These are phyloP conservation scores for Notolepis coatsorum DNA, from an alignment of 2,797 vertebrate species.

Conservation along the genomic window DNA sequence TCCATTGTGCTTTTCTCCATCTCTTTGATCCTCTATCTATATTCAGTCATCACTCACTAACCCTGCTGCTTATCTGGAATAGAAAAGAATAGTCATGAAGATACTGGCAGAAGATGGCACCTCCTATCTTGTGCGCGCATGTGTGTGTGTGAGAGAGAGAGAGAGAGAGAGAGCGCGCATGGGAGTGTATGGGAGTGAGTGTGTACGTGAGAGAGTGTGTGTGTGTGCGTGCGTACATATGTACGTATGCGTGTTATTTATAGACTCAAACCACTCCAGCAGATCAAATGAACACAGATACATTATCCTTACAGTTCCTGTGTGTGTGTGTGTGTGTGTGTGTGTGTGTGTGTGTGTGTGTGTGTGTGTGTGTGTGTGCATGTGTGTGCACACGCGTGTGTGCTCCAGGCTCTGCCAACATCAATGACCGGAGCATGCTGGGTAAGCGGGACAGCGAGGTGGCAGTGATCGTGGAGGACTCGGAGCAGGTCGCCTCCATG, in stretches of 20 bases:
- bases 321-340: too few species aligned
- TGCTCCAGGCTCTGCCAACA: conserved; percentile 92
- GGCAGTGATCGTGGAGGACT: conserved; percentile 93
- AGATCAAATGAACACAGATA: too few species aligned
- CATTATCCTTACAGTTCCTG: too few species aligned
- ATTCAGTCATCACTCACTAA: too few species aligned
- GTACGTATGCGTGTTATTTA: neutral
- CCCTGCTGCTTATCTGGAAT: neutral
- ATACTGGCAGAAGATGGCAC: neutral
- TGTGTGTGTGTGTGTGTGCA: neutral
- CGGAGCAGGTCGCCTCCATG: conserved; percentile 79
- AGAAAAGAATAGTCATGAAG: neutral
- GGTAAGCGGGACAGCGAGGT: conserved; percentile 97
- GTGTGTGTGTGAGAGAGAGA: too few species aligned
- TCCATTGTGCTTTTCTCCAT: too few species aligned
- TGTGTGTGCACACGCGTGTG: neutral
- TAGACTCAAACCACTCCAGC: too few species aligned
- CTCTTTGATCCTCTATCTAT: neutral
- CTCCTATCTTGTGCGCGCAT: neutral
- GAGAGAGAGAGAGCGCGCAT: too few species aligned
- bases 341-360: neutral
- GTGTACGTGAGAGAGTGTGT: too few species aligned
- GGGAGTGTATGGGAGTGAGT: too few species aligned
- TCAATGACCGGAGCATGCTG: conserved; percentile 98
- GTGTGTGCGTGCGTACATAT: neutral